Evolutionary conservation across 1,140 invertebrate genomes (phyloP).

Genomic region (Piezodorus guildinii): DNA sequence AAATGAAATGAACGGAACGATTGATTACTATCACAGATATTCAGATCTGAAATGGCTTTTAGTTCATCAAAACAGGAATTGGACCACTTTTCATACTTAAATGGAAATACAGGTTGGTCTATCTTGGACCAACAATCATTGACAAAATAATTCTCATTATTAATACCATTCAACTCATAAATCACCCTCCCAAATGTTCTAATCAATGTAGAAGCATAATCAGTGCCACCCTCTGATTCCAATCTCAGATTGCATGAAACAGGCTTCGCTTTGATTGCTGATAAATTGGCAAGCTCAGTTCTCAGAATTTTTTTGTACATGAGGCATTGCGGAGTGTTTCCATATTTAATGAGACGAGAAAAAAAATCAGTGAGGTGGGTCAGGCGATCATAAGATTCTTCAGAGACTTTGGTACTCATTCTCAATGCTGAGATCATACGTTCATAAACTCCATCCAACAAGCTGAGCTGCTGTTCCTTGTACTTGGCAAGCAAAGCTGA

Average conservation of each 20-base stretch:
- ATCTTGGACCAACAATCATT: not conserved
- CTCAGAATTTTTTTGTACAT: conserved; percentile 91
- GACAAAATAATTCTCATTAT: not conserved
- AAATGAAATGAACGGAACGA: conserved; percentile 43
- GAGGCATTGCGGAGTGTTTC: conserved; percentile 76
- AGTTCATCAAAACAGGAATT: conserved; percentile 14
- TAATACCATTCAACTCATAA: conserved; percentile 8
- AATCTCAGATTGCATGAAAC: conserved; percentile 80
- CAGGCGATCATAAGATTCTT: conserved; percentile 87
- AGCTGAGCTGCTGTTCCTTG: conserved; percentile 82
- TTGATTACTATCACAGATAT: not conserved
- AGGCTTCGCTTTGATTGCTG: conserved; percentile 64
- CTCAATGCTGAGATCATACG: conserved; percentile 76
- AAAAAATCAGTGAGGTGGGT: conserved; percentile 87
- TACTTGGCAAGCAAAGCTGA: conserved; percentile 87
- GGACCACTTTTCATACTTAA: conserved; percentile 16
- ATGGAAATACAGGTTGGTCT: not conserved
- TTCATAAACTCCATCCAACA: conserved; percentile 83
- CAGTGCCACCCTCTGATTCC: conserved; percentile 91
- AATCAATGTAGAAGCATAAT: conserved; percentile 81
- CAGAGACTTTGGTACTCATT: conserved; percentile 78
- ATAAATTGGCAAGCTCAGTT: conserved; percentile 69
- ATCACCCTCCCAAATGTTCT: conserved; percentile 89
- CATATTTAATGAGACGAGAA: conserved; percentile 79
- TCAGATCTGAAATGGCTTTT: not conserved